These are phyloP conservation scores for Venustoraphidia nigricollis DNA, from an alignment of 2,888 invertebrate genomes.

Conservation along the genomic window DNA sequence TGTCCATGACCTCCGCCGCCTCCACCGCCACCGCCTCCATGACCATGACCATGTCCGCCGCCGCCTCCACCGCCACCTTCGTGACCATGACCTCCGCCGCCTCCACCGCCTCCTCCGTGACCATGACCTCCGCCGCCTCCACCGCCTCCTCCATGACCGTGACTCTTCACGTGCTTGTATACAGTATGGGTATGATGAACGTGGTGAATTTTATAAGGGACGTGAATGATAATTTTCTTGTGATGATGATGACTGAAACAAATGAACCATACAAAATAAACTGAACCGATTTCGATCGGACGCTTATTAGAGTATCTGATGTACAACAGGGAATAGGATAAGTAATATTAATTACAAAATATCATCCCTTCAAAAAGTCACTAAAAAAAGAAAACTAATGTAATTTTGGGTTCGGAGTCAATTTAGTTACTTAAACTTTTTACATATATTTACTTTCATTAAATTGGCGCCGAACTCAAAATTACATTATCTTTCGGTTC, in stretches of 20 bases:
- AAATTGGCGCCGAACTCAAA: too few species aligned
- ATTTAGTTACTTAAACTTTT: too few species aligned
- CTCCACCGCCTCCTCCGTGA: conserved; percentile 35
- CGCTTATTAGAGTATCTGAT: too few species aligned
- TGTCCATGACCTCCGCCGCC: conserved; percentile 15
- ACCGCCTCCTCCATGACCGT: conserved; percentile 26
- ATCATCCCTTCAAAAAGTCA: too few species aligned
- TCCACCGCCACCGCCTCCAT: conserved; percentile 12
- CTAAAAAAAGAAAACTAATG: too few species aligned
- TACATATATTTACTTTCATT: too few species aligned
- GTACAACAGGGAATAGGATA: too few species aligned
- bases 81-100: conserved; percentile 35
- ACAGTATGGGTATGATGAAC: conserved; percentile 66
- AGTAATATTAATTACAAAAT: too few species aligned
- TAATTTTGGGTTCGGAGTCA: too few species aligned
- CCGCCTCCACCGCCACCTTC: conserved; percentile 37
- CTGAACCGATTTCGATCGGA: too few species aligned
- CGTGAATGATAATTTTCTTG: conserved; percentile 63
- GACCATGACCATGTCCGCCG: conserved; percentile 20
- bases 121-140: too few species aligned
- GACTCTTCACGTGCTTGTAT: conserved; percentile 45
- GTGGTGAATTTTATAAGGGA: conserved; percentile 60
- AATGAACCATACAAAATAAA: neutral
- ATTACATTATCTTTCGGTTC: too few species aligned
- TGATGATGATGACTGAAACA: conserved; percentile 30